A percentile compares a stretch with the other conserved stretches of the same genome.
Evolutionary conservation across 2,888 invertebrate species (phyloP).

Genomic region (Hypercompe scribonia): DNA sequence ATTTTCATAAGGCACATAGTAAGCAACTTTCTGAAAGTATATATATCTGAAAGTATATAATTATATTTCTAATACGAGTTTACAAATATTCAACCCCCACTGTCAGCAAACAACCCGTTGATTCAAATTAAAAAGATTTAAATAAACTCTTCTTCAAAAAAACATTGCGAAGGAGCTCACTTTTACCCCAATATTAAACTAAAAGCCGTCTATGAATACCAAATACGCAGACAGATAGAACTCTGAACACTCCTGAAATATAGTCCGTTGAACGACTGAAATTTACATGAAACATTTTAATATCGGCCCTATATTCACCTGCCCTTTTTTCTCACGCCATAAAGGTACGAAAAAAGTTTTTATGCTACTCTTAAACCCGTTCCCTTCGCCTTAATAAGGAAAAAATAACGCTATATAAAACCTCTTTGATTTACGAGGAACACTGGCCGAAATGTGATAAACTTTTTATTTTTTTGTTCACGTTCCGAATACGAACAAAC

Average conservation of each 20-base stretch:
- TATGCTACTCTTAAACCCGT: constrained; percentile 56
- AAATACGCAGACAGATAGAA: constrained; percentile 78
- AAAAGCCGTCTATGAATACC: constrained; percentile 81
- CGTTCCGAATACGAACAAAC: constrained; percentile 60
- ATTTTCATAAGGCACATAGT: neutral
- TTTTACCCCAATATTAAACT: constrained; percentile 75
- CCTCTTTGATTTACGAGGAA: constrained; percentile 58
- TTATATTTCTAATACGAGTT: neutral
- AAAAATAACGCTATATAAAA: constrained; percentile 62
- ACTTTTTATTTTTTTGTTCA: constrained; percentile 56
- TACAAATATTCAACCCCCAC: neutral
- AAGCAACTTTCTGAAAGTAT: neutral
- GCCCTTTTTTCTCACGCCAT: constrained; percentile 83
- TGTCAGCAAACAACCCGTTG: constrained; percentile 15
- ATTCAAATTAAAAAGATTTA: constrained; percentile 41
- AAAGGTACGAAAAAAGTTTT: constrained; percentile 62
- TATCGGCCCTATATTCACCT: constrained; percentile 77
- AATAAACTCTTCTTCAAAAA: constrained; percentile 37
- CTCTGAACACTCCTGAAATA: constrained; percentile 74
- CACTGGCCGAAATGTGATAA: constrained; percentile 61
- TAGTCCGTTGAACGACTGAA: constrained; percentile 76
- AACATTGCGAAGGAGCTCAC: constrained; percentile 39
- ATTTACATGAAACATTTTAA: constrained; percentile 87
- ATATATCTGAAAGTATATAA: too few relatives aligned
- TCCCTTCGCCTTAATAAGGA: constrained; percentile 48